Base-by-base conservation (phyloP, 1,140 invertebrate genomes). In the Drosophila kohkoa region DNA sequence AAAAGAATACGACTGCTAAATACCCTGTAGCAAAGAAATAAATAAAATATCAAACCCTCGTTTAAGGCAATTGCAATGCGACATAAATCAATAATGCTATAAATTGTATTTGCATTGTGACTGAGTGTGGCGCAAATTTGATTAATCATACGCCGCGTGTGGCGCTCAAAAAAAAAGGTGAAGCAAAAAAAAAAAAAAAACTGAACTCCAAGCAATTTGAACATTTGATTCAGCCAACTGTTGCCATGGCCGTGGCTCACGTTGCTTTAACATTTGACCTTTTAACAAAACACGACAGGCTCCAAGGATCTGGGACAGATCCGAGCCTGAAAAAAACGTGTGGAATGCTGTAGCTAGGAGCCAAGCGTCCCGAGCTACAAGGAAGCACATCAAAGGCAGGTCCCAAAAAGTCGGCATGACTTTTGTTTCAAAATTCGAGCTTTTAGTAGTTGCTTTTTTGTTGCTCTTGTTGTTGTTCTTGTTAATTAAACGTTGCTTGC, bases 121-220 rank as follows among this genome's bases (percentile, higher is more conserved):
- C 32, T 48, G 30, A 10, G 35, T 8, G 1, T 7, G 45, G 15
- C 28, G 1, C 16, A 62, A 38, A 38, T 79, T 81, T 76, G 46
- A 79, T 86, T 82, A 87, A 87, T 86, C 82, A 81, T 76, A 70
- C 55, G 60, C 51, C 77, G 67, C 70, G 69, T 77, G 77, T 78
- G 69, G 48, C 63, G 32, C 28, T 30, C 32, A 7, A 46, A 25
- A 46, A 15, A 10, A 63, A 55, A 55, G 1, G 28, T 7, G 30
- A 64, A 28, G 11, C 45, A 32, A 65, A 7, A 1, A 25, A 30
- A 65, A 7, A 1, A 25, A 30, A 41, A 41, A 45, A 62, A 48
- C 58, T 43, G 52, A 83, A 30, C 8, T 59, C 6, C 16, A 69
- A 11, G 38, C 15, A 28, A 64, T 46, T 55, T 45, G 10, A 49